Evolutionary conservation across 2,113 vertebrate genomes (phyloP).

Genomic region (Polypterus senegalus): DNA sequence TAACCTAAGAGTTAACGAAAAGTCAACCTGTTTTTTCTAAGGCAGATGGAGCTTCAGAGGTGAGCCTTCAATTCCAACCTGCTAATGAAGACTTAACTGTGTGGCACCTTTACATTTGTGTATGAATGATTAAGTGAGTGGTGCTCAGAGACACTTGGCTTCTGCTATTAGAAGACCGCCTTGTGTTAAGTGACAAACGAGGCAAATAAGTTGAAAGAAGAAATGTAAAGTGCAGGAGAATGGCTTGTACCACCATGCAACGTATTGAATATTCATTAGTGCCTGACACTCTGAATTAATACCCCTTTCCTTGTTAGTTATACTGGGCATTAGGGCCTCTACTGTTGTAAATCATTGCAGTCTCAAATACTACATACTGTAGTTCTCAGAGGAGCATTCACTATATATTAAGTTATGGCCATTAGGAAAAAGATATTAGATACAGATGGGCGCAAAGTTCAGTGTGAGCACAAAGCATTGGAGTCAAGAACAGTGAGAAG

Average conservation of each 20-base stretch:
- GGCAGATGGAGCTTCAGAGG: too few species aligned
- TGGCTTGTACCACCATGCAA: neutral
- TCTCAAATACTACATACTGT: neutral
- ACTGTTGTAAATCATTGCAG: neutral
- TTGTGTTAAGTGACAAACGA: neutral
- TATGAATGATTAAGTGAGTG: too few species aligned
- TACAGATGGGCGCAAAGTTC: too few species aligned
- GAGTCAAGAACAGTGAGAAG: too few species aligned
- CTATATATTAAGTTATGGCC: neutral
- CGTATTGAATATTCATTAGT: constrained; percentile 13
- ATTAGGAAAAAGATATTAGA: neutral
- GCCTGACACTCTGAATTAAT: constrained; percentile 7
- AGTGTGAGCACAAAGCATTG: too few species aligned
- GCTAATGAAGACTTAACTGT: too few species aligned
- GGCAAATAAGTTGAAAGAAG: neutral
- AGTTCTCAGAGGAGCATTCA: neutral
- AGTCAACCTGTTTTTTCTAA: too few species aligned
- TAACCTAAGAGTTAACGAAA: too few species aligned
- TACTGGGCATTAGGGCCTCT: neutral
- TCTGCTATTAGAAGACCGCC: neutral
- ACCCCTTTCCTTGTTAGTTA: neutral
- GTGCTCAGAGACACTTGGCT: too few species aligned
- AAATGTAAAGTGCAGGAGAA: neutral
- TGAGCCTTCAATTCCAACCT: too few species aligned
- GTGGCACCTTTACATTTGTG: too few species aligned